Base-by-base conservation (phyloP, 1,140 invertebrate genomes). In the Lepidurus arcticus region DNA sequence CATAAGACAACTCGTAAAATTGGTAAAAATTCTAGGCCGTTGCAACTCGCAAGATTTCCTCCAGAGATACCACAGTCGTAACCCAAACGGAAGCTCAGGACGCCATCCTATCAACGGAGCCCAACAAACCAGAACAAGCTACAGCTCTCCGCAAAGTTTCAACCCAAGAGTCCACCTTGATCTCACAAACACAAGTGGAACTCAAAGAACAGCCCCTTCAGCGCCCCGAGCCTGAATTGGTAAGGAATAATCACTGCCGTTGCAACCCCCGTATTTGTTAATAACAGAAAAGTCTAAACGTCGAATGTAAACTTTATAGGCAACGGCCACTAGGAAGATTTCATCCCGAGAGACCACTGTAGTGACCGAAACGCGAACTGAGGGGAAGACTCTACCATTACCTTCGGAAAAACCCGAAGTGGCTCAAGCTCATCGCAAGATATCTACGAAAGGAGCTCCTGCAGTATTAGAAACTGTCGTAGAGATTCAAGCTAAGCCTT, bases 71-170 rank as follows among this genome's bases (percentile, higher is more conserved):
- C 1, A 82, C 87, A 10, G 82, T 85, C 1, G 82, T 88, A 3
- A 84, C 85, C 0, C 86, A 88, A 82, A 82, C 85, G 75, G 84
- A 84, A n/a, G 84, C 85, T 5, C 84, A 86, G 80, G 80, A 79
- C 24, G 74, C 77, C 45, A 76, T 82, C 11, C 76, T 83, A 34
- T 75, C 21, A 11, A 76, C 80, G 16, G 73, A 81, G 73, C 77
- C 74, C 45, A 77, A 42, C 16, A 80, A 78, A 73, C 80, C 78
- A 78, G 44, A 74, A 10, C 26, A 76, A 11, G 24, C 21, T 10
- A 78, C 45, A 24, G 80, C 79, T 43, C 5, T 79, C 26, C 74
- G n/a, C 8, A 73, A 76, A 6, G 24, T 78, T 21, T 80, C 80
- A 2, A 43, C 79, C 7, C 80, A 78, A 73, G 80, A 80, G 47